These are phyloP conservation scores for Meriones psammophilus DNA, from an alignment of 2,797 vertebrate genomes.

Conservation along the genomic window DNA sequence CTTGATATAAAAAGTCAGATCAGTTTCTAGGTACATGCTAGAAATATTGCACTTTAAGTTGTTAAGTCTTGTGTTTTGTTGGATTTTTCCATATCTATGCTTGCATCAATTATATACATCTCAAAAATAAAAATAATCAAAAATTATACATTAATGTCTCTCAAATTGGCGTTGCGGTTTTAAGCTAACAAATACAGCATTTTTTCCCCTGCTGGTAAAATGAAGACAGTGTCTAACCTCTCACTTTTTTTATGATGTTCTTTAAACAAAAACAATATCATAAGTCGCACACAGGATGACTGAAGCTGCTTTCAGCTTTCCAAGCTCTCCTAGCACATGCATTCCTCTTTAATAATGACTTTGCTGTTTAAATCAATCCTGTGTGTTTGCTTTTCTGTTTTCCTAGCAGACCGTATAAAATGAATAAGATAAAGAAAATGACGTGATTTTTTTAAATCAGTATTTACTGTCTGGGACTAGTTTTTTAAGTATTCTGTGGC, in stretches of 20 bases:
- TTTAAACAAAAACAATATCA: neutral
- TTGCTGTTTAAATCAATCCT: neutral
- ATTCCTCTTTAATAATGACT: neutral
- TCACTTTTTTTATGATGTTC: neutral
- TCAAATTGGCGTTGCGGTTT: neutral
- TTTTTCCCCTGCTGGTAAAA: neutral
- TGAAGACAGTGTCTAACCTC: neutral
- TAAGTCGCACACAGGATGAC: neutral
- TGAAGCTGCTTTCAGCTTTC: neutral
- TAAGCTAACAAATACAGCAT: neutral
- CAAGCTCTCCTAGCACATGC: neutral
- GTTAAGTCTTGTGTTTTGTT: neutral
- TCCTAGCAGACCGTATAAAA: neutral
- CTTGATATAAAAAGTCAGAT: neutral
- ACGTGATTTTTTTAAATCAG: neutral
- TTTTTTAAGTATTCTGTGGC: neutral
- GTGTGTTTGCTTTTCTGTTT: slow-evolving; percentile 1
- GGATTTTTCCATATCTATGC: neutral
- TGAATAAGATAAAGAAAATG: neutral
- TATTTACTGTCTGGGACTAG: neutral
- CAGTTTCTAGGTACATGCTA: neutral
- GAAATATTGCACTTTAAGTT: neutral
- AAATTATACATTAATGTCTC: slow-evolving; percentile 19
- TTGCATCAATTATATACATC: neutral
- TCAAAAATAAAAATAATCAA: neutral